phyloP scores from a whole-genome alignment of 2,113 vertebrate genomes.

The Saccopteryx leptura region DNA sequence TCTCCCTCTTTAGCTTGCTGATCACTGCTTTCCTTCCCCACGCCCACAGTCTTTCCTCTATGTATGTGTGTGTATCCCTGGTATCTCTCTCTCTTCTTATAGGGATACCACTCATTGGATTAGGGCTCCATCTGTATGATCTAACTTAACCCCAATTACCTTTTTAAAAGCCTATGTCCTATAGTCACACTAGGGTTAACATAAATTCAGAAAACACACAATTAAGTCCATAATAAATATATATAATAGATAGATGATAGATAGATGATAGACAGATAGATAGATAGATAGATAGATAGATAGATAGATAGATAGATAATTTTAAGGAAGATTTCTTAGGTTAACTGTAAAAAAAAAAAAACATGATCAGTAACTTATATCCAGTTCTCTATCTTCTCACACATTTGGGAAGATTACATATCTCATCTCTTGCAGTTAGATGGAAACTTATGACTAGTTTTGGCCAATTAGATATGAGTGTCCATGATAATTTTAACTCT shows the following conservation, averaged over 20 bases:
- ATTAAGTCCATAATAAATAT: neutral
- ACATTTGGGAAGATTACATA: neutral
- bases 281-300: neutral
- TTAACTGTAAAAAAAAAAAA: neutral
- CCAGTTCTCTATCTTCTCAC: neutral
- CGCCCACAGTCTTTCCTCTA: fast-evolving
- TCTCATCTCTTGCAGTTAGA: neutral
- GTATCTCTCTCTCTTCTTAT: neutral
- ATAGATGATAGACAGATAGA: too few species aligned
- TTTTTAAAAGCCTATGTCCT: neutral
- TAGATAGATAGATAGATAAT: neutral
- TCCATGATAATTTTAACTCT: neutral
- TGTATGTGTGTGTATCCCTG: neutral
- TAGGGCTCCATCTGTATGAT: neutral
- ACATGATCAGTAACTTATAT: neutral
- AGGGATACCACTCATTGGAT: neutral
- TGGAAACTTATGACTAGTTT: neutral
- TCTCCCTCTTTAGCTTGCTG: neutral
- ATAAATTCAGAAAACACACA: neutral
- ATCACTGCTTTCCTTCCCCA: neutral
- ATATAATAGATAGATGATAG: too few species aligned
- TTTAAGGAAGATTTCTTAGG: neutral
- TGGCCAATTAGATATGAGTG: neutral
- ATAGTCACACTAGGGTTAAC: neutral
- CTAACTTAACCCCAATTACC: neutral